These are phyloP conservation scores for Picus viridis DNA, from an alignment of 2,797 vertebrate genomes.

Conservation along the genomic window DNA sequence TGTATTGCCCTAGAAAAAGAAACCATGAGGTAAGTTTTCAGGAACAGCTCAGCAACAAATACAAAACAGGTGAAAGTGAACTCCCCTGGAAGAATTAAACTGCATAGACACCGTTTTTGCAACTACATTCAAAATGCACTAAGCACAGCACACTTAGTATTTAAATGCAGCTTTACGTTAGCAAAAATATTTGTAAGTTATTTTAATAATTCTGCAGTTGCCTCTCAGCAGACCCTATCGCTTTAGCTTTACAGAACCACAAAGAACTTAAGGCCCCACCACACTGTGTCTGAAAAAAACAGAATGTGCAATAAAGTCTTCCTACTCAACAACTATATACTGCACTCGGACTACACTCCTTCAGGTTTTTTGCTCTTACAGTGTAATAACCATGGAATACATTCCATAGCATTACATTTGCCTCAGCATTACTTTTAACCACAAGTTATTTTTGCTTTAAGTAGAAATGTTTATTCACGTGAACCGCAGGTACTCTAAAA, in stretches of 20 bases:
- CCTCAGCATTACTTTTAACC: fast-evolving
- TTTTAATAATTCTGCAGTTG: background rate
- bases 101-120: background rate
- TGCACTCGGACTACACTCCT: background rate
- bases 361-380: background rate
- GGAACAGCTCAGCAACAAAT: background rate
- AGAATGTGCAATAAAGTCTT: fast-evolving
- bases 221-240: background rate
- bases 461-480: background rate
- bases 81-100: background rate
- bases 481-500: fast-evolving
- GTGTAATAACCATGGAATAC: fast-evolving
- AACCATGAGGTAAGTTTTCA: background rate
- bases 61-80: background rate
- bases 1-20: background rate
- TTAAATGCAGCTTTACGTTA: background rate
- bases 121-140: fast-evolving
- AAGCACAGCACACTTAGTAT: background rate
- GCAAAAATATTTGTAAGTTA: background rate
- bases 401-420: fast-evolving
- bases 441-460: background rate
- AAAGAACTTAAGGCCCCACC: background rate
- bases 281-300: background rate
- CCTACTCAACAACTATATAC: fast-evolving
- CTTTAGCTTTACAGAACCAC: background rate